Conservation (phyloP, 2,113 vertebrate genomes). For the Ptilonorhynchus violaceus region DNA sequence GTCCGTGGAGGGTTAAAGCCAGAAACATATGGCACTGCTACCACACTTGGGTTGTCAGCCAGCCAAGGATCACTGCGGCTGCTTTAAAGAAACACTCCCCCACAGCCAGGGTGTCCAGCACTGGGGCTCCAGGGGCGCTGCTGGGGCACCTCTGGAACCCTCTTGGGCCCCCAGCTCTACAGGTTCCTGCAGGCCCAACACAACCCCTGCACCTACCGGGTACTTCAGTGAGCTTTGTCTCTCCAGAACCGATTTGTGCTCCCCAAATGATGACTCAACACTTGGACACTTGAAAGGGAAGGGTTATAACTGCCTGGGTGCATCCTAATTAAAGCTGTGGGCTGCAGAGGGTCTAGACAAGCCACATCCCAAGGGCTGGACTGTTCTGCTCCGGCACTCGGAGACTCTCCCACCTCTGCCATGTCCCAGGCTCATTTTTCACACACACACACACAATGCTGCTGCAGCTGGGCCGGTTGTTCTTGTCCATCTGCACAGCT, state of each 20-base stretch:
- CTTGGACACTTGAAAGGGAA: background rate
- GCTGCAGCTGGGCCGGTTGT: background rate
- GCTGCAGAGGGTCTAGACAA: background rate
- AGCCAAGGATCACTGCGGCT: background rate
- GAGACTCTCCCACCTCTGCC: background rate
- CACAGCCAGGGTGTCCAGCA: background rate
- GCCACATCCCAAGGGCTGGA: background rate
- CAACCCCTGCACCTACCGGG: fast-evolving
- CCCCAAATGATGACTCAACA: fast-evolving
- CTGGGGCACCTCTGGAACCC: background rate
- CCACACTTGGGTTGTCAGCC: background rate
- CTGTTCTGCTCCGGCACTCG: background rate
- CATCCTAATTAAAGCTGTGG: background rate
- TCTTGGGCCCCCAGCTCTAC: background rate
- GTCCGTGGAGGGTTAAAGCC: background rate
- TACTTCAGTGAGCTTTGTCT: fast-evolving
- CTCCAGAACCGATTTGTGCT: fast-evolving
- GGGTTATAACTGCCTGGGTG: background rate
- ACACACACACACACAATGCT: fast-evolving
- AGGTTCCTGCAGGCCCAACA: background rate
- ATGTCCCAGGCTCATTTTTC: background rate
- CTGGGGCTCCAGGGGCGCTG: background rate
- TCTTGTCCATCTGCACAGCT: background rate
- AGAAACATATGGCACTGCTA: background rate
- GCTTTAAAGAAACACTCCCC: background rate